Percentiles rank a stretch among this genome's conserved stretches.
phyloP scores from a whole-genome alignment of 2,888 invertebrate genomes.

The Drosophila prostipennis region DNA sequence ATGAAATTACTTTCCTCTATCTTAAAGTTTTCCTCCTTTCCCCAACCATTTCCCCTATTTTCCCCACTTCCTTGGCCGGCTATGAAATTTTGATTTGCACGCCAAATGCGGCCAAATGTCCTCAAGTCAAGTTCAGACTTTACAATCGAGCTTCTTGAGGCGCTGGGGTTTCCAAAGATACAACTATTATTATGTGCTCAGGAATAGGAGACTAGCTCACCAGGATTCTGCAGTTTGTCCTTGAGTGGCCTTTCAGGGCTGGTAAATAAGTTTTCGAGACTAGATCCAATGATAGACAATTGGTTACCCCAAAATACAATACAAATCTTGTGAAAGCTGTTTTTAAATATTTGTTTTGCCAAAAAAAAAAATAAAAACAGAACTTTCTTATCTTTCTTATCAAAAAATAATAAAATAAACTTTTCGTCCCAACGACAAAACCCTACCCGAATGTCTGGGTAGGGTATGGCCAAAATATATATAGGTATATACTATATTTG shows the following conservation, averaged over 20 bases:
- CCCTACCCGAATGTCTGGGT: neutral
- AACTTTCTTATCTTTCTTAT: no score
- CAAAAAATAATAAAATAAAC: no score
- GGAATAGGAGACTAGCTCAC: neutral
- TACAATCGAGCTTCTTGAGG: slow-evolving; percentile 17
- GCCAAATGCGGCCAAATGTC: slow-evolving; percentile 24
- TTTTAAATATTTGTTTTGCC: neutral
- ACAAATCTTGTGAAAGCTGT: neutral
- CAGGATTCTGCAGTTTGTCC: slow-evolving; percentile 11
- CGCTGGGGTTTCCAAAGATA: neutral
- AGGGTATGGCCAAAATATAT: slow-evolving; percentile 2
- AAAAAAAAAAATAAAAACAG: neutral
- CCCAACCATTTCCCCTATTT: neutral
- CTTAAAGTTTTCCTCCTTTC: slow-evolving; percentile 33
- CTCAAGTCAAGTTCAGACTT: slow-evolving; percentile 29
- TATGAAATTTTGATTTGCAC: slow-evolving; percentile 31
- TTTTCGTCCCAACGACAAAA: neutral
- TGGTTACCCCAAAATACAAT: neutral
- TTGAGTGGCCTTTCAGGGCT: slow-evolving; percentile 24
- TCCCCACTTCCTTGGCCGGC: neutral
- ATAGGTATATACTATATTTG: neutral
- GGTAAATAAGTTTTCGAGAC: slow-evolving; percentile 9
- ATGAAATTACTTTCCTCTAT: slow-evolving; percentile 49
- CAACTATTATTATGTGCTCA: slow-evolving; percentile 24
- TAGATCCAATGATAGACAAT: neutral